phyloP scores from a whole-genome alignment of 2,888 invertebrate genomes.

The Noctua janthina region DNA sequence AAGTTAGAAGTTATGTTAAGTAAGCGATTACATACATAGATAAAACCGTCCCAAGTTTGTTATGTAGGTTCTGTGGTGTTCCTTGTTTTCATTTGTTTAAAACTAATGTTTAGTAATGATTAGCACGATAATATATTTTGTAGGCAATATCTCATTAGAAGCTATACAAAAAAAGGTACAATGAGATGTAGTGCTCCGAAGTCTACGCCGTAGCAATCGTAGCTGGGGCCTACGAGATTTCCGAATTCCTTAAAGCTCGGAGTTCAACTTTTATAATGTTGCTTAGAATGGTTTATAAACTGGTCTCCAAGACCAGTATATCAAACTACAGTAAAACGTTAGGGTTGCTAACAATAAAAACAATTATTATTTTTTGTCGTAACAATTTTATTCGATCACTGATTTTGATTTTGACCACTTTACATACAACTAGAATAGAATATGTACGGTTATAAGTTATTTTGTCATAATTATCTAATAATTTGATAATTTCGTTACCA shows the following conservation, averaged over 20 bases:
- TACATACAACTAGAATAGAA: constrained; percentile 85
- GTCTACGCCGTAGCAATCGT: constrained; percentile 3
- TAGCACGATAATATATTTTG: background rate
- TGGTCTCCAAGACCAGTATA: background rate
- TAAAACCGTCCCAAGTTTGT: constrained; percentile 9
- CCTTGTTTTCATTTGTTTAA: constrained; percentile 1
- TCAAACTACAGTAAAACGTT: background rate
- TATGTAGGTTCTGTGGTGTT: background rate
- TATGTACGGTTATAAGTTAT: constrained; percentile 80
- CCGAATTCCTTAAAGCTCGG: background rate
- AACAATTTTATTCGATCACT: constrained; percentile 91
- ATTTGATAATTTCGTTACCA: constrained; percentile 74
- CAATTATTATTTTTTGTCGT: constrained; percentile 79
- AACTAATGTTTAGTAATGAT: background rate
- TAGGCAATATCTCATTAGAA: background rate
- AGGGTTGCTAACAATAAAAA: constrained; percentile 56
- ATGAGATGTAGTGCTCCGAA: background rate
- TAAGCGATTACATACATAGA: constrained; percentile 29
- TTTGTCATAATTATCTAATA: constrained; percentile 68
- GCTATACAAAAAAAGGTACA: too few species aligned
- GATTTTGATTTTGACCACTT: constrained; percentile 83
- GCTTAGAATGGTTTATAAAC: background rate
- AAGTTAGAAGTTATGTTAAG: constrained; percentile 22
- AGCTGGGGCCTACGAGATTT: background rate
- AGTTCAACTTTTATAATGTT: background rate